Conservation (phyloP, 2,888 invertebrate species). For the Limnephilus lunatus region DNA sequence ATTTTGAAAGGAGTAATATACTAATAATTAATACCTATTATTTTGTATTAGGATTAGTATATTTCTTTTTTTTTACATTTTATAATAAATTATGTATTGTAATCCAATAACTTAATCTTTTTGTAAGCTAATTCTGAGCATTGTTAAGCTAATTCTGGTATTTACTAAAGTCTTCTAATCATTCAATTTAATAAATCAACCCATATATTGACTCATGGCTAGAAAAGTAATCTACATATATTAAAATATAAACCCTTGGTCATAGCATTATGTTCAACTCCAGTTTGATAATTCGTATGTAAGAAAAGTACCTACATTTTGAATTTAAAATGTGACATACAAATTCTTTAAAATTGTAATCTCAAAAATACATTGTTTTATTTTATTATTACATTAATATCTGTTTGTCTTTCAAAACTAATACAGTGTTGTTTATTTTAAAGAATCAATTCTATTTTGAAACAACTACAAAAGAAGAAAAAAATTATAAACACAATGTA, state of each 20-base stretch:
- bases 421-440: not conserved
- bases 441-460: not conserved
- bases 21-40: not conserved
- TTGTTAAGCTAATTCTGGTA: not conserved
- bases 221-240: not conserved
- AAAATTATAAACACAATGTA: not conserved
- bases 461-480: not conserved
- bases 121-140: not conserved
- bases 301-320: not conserved
- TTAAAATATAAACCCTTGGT: not conserved
- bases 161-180: not conserved
- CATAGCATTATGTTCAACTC: not conserved
- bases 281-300: not conserved
- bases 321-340: not conserved
- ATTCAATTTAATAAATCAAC: not conserved
- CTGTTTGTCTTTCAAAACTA: not conserved
- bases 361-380: not conserved
- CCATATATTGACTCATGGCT: slow-evolving; percentile 28
- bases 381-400: not conserved
- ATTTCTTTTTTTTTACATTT: not conserved
- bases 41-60: not conserved
- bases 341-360: not conserved
- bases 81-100: not conserved
- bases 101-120: not conserved
- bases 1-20: not conserved